Base-by-base conservation (phyloP, 2,797 vertebrate genomes). In the Psittacula echo region DNA sequence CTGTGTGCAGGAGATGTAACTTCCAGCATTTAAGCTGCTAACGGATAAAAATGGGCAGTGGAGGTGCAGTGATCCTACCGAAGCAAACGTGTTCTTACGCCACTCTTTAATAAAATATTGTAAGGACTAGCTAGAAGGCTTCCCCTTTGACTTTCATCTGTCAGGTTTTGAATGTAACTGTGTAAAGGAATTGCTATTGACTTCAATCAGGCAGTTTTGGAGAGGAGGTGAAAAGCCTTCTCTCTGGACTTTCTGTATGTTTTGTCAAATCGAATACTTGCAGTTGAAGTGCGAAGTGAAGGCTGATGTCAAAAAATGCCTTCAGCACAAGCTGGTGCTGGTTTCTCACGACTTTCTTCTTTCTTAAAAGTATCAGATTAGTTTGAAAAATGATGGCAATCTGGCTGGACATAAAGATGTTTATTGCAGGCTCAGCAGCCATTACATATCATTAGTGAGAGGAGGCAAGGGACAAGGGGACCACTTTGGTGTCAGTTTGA, bases 221-320 rank as follows among this genome's bases (percentile, higher is more conserved):
- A 97, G 96, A 94, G 58, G 85, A 92, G 92, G 94, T 89, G 87
- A 97, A 97, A 97, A 97, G 89, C 97, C 65, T 92, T 84, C 97
- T 98, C 97, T 93, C 85, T 67, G 85, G 98, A 95, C 97, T 97
- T 97, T 93, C 95, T 98, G 98, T 97, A 97, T 97, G 89, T 96
- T 97, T 95, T 99, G 98, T 99, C 98, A 99, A 97, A 98, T 98
- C 97, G 82, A 94, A 98, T 98, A 97, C 97, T 97, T 97, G 84
- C 83, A 92, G 97, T 87, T 98, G 96, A 97, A 98, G 98, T 98
- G 98, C 94, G 83, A 98, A 98, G 98, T 98, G 98, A 99, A 98
- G 98, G 98, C 97, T 97, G 97, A 98, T 98, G 98, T 98, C 99
- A 98, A 95, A 98, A 98, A 98, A 98, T 96, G 97, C 98, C 98